Percentiles rank a stretch among this genome's conserved stretches.
Conservation (phyloP, 1,140 invertebrate species). For the Pomacea maculata region DNA sequence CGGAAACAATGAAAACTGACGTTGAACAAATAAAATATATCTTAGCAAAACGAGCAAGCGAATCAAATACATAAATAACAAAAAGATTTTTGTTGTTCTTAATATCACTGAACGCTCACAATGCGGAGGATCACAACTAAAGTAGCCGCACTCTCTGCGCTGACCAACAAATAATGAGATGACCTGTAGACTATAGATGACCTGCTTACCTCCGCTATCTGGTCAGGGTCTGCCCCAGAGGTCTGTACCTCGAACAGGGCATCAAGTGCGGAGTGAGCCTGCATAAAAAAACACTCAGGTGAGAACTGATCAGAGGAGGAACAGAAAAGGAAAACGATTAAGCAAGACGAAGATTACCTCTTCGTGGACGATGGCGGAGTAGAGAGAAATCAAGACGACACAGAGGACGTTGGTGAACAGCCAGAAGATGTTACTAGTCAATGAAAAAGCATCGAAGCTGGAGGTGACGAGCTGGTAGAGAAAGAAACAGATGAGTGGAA, state of each 20-base stretch:
- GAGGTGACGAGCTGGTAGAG: neutral
- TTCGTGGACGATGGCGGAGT: neutral
- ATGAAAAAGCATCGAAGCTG: neutral
- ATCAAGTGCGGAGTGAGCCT: neutral
- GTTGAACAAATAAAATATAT: no score
- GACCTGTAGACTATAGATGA: no score
- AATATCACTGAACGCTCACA: no score
- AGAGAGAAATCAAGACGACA: neutral
- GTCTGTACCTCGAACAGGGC: neutral
- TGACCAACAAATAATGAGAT: no score
- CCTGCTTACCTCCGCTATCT: neutral
- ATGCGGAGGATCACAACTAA: no score
- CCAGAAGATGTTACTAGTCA: neutral
- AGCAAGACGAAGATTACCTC: neutral
- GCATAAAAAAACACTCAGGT: neutral
- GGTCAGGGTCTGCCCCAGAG: neutral
- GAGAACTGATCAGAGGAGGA: neutral
- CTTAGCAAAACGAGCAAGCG: no score
- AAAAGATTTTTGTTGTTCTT: no score
- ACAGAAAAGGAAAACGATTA: neutral
- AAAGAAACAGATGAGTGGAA: neutral
- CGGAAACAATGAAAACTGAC: no score
- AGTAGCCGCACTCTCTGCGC: no score
- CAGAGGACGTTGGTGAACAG: neutral
- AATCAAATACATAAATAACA: no score